phyloP scores from a whole-genome alignment of 2,888 invertebrate species.

The Tiphia femorata region DNA sequence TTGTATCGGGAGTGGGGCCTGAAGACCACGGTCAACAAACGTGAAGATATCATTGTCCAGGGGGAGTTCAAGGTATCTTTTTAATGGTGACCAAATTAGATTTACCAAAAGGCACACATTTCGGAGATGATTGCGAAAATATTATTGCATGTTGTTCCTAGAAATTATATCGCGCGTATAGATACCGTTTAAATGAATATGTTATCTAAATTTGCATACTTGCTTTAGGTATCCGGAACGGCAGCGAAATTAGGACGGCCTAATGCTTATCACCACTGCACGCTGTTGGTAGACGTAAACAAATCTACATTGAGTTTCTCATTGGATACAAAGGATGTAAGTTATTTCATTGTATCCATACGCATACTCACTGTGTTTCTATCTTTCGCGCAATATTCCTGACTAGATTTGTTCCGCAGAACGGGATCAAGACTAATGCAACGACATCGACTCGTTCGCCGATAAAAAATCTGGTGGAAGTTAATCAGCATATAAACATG shows the following conservation, averaged over 20 bases:
- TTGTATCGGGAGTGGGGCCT: constrained; percentile 86
- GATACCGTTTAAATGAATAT: no score
- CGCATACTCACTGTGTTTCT: no score
- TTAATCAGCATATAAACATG: constrained; percentile 79
- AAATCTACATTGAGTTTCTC: constrained; percentile 80
- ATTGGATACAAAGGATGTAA: constrained; percentile 81
- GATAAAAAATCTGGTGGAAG: constrained; percentile 85
- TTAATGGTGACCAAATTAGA: constrained; percentile 52
- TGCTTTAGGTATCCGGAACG: constrained; percentile 89
- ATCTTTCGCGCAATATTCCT: constrained; percentile 4
- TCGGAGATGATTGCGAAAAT: no score
- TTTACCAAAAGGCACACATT: no score
- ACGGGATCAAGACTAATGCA: constrained; percentile 84
- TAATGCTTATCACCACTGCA: constrained; percentile 98
- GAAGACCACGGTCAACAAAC: constrained; percentile 80
- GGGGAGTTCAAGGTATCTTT: constrained; percentile 81
- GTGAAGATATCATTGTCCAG: constrained; percentile 89
- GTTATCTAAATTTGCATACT: no score
- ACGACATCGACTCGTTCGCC: constrained; percentile 86
- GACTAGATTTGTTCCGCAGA: constrained; percentile 76
- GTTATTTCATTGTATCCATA: not conserved
- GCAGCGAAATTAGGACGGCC: constrained; percentile 91
- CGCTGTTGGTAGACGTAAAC: constrained; percentile 89
- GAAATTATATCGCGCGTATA: no score
- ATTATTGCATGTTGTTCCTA: no score